These are phyloP conservation scores for Prinia subflava DNA, from an alignment of 2,113 vertebrate genomes.

Conservation along the genomic window DNA sequence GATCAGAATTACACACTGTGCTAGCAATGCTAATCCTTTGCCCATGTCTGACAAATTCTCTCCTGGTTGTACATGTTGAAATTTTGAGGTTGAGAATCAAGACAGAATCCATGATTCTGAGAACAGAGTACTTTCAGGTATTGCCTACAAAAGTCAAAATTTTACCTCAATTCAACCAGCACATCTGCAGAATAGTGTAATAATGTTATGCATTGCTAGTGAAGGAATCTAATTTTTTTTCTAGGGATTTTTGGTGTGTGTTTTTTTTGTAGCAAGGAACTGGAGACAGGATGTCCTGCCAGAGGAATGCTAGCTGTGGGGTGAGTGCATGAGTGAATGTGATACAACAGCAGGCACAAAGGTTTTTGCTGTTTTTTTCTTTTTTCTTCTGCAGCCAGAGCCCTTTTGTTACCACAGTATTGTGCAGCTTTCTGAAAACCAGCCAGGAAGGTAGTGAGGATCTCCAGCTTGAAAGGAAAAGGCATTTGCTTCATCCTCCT, in stretches of 20 bases:
- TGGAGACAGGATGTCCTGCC: slow-evolving; percentile 35
- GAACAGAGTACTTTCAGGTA: not conserved
- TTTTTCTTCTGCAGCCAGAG: not conserved
- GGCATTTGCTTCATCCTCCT: not conserved
- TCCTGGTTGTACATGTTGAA: not conserved
- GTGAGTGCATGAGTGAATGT: not conserved
- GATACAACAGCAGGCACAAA: not conserved
- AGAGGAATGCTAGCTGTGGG: slow-evolving; percentile 2
- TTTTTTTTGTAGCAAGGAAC: not conserved
- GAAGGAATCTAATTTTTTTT: not conserved
- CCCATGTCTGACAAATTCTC: not conserved
- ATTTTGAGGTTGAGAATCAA: not conserved
- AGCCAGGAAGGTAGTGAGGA: not conserved
- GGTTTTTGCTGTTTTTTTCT: not conserved
- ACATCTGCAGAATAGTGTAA: not conserved
- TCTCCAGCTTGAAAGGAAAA: not conserved
- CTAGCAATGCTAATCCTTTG: not conserved
- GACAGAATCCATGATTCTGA: not conserved
- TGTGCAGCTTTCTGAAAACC: not conserved
- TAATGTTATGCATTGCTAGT: not conserved
- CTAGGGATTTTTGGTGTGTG: not conserved
- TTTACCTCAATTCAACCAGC: not conserved
- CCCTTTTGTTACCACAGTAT: not conserved
- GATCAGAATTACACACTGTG: not conserved
- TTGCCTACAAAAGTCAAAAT: not conserved